A percentile compares a stretch with the other conserved stretches of the same genome.
These are phyloP conservation scores for Calephelis nemesis DNA, from an alignment of 1,140 invertebrate genomes.

Conservation along the genomic window DNA sequence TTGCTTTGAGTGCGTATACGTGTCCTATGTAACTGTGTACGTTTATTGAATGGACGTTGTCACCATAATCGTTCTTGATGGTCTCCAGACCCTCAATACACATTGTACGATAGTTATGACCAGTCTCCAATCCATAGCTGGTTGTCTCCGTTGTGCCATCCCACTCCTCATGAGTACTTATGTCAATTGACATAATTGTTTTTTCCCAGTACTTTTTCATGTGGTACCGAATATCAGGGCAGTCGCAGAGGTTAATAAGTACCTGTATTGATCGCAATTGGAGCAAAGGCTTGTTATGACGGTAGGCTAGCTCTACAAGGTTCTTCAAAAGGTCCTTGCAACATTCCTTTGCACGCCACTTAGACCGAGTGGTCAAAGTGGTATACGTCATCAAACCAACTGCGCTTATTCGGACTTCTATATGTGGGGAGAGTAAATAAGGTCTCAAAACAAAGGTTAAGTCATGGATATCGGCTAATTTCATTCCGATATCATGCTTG, in stretches of 20 bases:
- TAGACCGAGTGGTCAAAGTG: constrained; percentile 59
- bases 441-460: constrained; percentile 44
- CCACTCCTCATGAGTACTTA: constrained; percentile 61
- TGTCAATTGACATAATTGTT: constrained; percentile 42
- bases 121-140: constrained; percentile 51
- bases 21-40: constrained; percentile 54
- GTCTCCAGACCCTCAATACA: constrained; percentile 55
- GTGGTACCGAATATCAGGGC: constrained; percentile 55
- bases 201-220: constrained; percentile 49
- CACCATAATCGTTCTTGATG: constrained; percentile 54
- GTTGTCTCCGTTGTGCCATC: constrained; percentile 59
- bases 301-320: constrained; percentile 42
- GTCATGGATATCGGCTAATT: constrained; percentile 59
- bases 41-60: constrained; percentile 47
- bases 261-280: constrained; percentile 60
- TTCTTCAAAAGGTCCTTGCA: constrained; percentile 42
- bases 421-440: constrained; percentile 31
- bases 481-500: constrained; percentile 56
- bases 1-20: constrained; percentile 42
- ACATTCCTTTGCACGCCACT: constrained; percentile 65
- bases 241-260: constrained; percentile 64
- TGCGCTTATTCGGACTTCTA: constrained; percentile 53
- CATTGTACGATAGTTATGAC: constrained; percentile 59
- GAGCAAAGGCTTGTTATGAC: constrained; percentile 43
- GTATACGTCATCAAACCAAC: constrained; percentile 54